Percentiles rank a stretch among this genome's conserved stretches.
These are phyloP conservation scores for Eumerus sabulonum DNA, from an alignment of 2,888 invertebrate genomes.

Conservation along the genomic window DNA sequence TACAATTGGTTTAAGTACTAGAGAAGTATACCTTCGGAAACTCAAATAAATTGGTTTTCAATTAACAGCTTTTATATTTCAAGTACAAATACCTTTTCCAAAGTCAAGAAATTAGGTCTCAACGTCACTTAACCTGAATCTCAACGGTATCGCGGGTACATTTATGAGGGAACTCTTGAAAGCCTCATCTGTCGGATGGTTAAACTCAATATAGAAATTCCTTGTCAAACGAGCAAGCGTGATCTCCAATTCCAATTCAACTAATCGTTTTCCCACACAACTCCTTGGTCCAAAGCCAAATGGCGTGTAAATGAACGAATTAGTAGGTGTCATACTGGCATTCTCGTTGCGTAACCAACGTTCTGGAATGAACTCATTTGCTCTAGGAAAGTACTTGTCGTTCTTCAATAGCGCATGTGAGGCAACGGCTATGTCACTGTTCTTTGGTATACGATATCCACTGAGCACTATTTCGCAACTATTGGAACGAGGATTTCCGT, in stretches of 20 bases:
- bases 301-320: conserved; percentile 73
- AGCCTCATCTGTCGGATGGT: conserved; percentile 73
- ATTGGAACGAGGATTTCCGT: conserved; percentile 81
- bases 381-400: conserved; percentile 82
- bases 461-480: conserved; percentile 81
- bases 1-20: too few relatives aligned
- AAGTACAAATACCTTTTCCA: too few relatives aligned
- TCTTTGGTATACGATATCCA: conserved; percentile 83
- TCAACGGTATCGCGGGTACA: conserved; percentile 76
- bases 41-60: too few relatives aligned
- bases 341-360: conserved; percentile 81
- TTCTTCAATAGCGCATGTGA: conserved; percentile 81
- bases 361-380: conserved; percentile 85
- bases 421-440: conserved; percentile 85
- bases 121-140: conserved; percentile 76
- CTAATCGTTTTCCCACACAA: conserved; percentile 85
- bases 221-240: conserved; percentile 79
- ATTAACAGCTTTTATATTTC: too few relatives aligned
- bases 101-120: too few relatives aligned
- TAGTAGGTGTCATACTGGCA: conserved; percentile 47
- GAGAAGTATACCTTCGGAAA: too few relatives aligned
- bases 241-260: conserved; percentile 84
- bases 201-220: conserved; percentile 74
- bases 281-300: conserved; percentile 79
- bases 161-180: conserved; percentile 74